Conservation (phyloP, 2,888 invertebrate species). For the Esperia sulphurella region DNA sequence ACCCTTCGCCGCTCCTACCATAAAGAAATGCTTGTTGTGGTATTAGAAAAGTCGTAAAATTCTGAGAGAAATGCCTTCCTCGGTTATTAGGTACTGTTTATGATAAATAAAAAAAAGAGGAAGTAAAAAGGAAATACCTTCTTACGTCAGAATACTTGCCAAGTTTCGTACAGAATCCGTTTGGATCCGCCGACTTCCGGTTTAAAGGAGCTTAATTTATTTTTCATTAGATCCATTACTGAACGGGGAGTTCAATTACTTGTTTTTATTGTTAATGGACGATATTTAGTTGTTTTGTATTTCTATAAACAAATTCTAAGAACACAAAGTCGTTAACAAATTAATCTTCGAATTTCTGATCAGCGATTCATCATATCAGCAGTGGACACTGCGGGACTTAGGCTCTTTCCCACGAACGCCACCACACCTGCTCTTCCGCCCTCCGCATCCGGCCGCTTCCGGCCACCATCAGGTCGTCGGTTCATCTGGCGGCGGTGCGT, state of each 20-base stretch:
- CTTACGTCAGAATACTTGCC: neutral
- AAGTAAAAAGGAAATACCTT: neutral
- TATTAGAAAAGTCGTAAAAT: constrained; percentile 5
- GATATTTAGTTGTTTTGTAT: too few relatives aligned
- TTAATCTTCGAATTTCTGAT: too few relatives aligned
- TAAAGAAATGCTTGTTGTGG: constrained; percentile 2
- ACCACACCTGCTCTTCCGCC: too few relatives aligned
- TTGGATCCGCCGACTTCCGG: neutral
- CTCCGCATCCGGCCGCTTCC: too few relatives aligned
- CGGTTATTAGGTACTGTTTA: constrained; percentile 3
- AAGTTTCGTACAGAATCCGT: neutral
- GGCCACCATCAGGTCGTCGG: too few relatives aligned
- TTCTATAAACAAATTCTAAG: neutral
- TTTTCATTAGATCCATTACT: constrained; percentile 8
- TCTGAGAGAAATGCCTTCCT: constrained; percentile 2
- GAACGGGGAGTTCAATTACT: neutral
- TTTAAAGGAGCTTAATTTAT: constrained; percentile 7
- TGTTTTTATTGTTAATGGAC: neutral
- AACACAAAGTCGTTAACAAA: too few relatives aligned
- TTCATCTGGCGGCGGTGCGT: too few relatives aligned
- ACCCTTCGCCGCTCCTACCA: neutral
- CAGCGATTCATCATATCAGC: too few relatives aligned
- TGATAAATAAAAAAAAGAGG: constrained; percentile 3
- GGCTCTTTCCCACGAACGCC: too few relatives aligned
- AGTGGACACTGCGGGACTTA: too few relatives aligned